Percentiles rank a stretch among this genome's conserved stretches.
Conservation (phyloP, 2,797 vertebrate species). For the Chaenodraco wilsoni region DNA sequence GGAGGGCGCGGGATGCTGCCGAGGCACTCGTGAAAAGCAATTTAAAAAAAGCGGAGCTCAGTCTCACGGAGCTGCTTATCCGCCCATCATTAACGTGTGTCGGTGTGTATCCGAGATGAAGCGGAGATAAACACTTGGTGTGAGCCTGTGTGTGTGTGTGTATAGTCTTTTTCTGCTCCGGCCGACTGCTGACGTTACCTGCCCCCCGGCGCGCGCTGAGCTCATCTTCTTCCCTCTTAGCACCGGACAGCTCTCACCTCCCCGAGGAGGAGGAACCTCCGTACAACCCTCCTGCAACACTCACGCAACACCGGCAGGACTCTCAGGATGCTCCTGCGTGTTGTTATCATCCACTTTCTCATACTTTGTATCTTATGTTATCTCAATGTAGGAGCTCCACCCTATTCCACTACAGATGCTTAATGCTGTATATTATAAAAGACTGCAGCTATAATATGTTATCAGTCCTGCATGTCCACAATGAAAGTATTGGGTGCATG, state of each 20-base stretch:
- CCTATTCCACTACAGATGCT: not conserved
- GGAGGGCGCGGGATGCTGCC: slow-evolving; percentile 66
- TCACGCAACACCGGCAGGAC: not conserved
- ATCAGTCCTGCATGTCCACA: too few species aligned
- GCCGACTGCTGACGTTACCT: slow-evolving; percentile 74
- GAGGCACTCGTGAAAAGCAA: slow-evolving; percentile 40
- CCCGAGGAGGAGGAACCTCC: slow-evolving; percentile 21
- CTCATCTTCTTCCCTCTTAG: slow-evolving; percentile 60
- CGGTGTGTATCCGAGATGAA: slow-evolving; percentile 33
- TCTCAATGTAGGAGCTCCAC: not conserved
- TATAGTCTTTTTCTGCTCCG: slow-evolving; percentile 54
- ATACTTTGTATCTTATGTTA: not conserved
- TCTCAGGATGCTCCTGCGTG: not conserved
- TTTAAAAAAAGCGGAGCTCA: slow-evolving; percentile 24
- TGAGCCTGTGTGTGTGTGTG: slow-evolving; percentile 23
- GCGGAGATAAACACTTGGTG: slow-evolving; percentile 44
- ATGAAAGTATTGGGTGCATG: too few species aligned
- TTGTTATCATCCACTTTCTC: not conserved
- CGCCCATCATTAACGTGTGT: slow-evolving; percentile 42
- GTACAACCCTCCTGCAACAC: slow-evolving; percentile 14
- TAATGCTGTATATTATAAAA: not conserved
- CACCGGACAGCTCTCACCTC: slow-evolving; percentile 69
- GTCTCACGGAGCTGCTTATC: slow-evolving; percentile 51
- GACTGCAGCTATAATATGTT: too few species aligned
- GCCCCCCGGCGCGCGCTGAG: slow-evolving; percentile 68